Percentiles rank a stretch among this genome's conserved stretches.
Conservation (phyloP, 2,113 vertebrate genomes). For the Athene noctua region DNA sequence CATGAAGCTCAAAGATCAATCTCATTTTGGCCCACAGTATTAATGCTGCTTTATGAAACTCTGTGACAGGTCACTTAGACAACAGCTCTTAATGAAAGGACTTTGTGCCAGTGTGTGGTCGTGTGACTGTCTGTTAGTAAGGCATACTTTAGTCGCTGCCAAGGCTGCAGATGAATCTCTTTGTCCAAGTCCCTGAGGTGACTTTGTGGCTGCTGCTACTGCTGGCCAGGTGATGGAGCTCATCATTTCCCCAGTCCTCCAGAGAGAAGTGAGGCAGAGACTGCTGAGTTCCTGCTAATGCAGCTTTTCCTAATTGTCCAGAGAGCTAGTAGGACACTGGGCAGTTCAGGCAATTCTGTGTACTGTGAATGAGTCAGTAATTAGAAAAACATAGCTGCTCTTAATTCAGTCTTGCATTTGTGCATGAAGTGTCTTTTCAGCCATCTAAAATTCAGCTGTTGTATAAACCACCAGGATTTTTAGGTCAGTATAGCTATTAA, state of each 20-base stretch:
- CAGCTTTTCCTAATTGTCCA: slow-evolving; percentile 61
- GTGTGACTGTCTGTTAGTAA: slow-evolving; percentile 64
- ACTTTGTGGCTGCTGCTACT: slow-evolving; percentile 60
- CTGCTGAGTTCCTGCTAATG: slow-evolving; percentile 66
- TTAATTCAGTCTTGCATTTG: background rate
- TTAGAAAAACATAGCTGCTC: background rate
- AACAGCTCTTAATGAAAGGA: slow-evolving; percentile 71
- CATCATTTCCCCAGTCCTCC: slow-evolving; percentile 60
- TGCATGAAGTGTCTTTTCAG: background rate
- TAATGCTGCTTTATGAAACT: slow-evolving; percentile 78
- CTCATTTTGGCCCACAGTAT: slow-evolving; percentile 76
- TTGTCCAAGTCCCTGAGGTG: slow-evolving; percentile 69
- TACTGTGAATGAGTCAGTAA: background rate
- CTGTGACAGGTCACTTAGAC: slow-evolving; percentile 77
- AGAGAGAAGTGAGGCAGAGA: slow-evolving; percentile 52
- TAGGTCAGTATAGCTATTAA: slow-evolving; percentile 33
- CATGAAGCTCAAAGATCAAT: slow-evolving; percentile 83
- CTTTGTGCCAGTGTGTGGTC: slow-evolving; percentile 63
- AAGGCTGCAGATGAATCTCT: slow-evolving; percentile 67
- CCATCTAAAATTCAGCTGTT: background rate
- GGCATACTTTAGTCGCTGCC: slow-evolving; percentile 50
- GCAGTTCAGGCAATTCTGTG: slow-evolving; percentile 10
- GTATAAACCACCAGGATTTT: background rate
- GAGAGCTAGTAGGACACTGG: slow-evolving; percentile 48
- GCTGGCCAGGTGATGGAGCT: slow-evolving; percentile 72